Conservation (phyloP, 2,113 vertebrate genomes). For the Grammomys dolichurus region DNA sequence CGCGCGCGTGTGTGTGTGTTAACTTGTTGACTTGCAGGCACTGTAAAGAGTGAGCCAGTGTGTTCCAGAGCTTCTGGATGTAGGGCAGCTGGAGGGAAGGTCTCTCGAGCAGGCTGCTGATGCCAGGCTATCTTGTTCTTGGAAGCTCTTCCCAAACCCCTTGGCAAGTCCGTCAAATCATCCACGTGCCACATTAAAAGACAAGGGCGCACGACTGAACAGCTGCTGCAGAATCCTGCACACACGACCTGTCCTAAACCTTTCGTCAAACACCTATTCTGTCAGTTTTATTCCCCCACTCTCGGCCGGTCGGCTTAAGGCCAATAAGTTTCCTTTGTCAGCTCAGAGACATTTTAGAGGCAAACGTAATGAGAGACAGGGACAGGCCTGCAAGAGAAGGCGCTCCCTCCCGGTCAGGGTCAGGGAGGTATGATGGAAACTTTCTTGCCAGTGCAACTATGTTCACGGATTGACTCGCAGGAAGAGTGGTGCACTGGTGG, state of each 20-base stretch:
- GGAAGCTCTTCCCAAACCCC: neutral
- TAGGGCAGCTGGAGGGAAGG: neutral
- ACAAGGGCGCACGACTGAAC: neutral
- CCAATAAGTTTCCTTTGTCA: neutral
- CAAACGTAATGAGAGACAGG: neutral
- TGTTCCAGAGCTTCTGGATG: neutral
- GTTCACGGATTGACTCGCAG: neutral
- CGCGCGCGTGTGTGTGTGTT: neutral
- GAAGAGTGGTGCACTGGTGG: neutral
- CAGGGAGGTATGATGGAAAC: neutral
- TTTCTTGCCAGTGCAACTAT: neutral
- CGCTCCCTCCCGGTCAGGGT: accelerated
- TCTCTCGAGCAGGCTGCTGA: neutral
- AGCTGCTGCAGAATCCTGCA: neutral
- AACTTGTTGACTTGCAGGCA: neutral
- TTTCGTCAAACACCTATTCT: neutral
- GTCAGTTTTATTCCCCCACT: neutral
- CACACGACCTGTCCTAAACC: neutral
- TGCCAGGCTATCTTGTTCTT: neutral
- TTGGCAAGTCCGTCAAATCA: neutral
- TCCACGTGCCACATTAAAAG: neutral
- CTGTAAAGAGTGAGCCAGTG: neutral
- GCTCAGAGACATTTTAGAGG: neutral
- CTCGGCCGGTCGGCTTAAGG: neutral
- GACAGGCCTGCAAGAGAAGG: neutral